Evolutionary conservation across 2,888 invertebrate species (phyloP), one percentile per base, ranked within the genome.

Genomic region (Tetragonisca angustula): DNA sequence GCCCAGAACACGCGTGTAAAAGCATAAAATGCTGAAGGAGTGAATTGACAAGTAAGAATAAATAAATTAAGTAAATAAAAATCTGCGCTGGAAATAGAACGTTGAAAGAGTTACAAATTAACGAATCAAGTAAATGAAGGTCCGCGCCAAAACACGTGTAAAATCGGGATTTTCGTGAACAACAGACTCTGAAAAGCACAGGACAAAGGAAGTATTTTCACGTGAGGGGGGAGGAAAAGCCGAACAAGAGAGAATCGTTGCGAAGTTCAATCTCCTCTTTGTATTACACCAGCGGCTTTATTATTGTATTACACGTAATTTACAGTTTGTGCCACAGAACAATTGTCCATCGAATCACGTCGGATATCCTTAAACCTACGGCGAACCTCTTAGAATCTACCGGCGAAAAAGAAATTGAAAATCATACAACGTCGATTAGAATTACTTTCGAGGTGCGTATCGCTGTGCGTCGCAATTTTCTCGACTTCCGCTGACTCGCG

Each of bases 231-330:
- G 9, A 2, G 27, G 27, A 27, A 27, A 27, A 67, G 13, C 15
- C 6, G 3, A 43, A 61, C 17, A 61, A 61, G 3, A 43, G 15
- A 36, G 6, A 65, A 65, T 19, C 9, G 49, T 24, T 19, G 4
- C 0, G 13, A 49, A 49, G 50, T 24, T 11, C 17, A 50, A 50
- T 24, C 17, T 17, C n/a, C 17, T 17, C 21, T 32, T 69, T 54
- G 62, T 49, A 71, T 79, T 78, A 79, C 76, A 72, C 83, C 76
- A 88, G 61, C 77, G 32, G 75, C 72, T 89, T 88, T 89, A 88
- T 88, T 89, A 79, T 80, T 85, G 88, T 84, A 72, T 68, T 69
- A 50, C 17, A n/a, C 49, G 17, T 54, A 79, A 78, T 86, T 86
- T 83, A 89, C 87, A 89, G 74, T 86, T 76, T 76, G 49, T 81